phyloP scores from a whole-genome alignment of 1,140 invertebrate species.

The Trinorchestia longiramus region DNA sequence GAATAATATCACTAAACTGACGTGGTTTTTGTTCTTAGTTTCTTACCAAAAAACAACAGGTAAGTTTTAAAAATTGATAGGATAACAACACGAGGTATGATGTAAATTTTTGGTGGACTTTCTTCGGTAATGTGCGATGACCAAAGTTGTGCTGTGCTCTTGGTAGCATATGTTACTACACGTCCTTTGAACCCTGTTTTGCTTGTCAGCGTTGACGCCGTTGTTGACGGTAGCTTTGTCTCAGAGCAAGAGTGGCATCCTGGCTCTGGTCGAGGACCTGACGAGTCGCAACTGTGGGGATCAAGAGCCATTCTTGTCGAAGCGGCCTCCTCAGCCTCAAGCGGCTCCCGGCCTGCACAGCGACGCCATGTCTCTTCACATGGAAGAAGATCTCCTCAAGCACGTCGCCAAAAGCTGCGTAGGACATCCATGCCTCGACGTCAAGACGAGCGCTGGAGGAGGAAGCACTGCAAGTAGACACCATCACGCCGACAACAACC shows the following conservation, averaged over 20 bases:
- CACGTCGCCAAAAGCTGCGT: conserved; percentile 72
- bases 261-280: conserved; percentile 64
- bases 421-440: conserved; percentile 70
- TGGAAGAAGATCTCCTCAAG: conserved; percentile 64
- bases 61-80: too few species aligned
- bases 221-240: background rate
- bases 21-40: too few species aligned
- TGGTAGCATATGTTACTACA: too few species aligned
- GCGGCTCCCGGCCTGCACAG: background rate
- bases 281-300: conserved; percentile 39
- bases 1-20: too few species aligned
- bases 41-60: too few species aligned
- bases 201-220: too few species aligned
- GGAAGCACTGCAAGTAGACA: conserved; percentile 57
- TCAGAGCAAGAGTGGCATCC: conserved; percentile 63
- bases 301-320: background rate
- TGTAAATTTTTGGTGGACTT: too few species aligned
- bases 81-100: too few species aligned
- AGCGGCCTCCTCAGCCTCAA: background rate
- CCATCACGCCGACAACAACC: conserved; percentile 63
- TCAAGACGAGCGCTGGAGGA: conserved; percentile 43
- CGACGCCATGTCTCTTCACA: conserved; percentile 28
- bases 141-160: too few species aligned
- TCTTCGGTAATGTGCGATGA: too few species aligned
- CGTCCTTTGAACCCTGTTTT: too few species aligned